A percentile compares a stretch with the other conserved stretches of the same genome.
Evolutionary conservation across 2,797 vertebrate genomes (phyloP).

Genomic region (Sebastes melanostomus): DNA sequence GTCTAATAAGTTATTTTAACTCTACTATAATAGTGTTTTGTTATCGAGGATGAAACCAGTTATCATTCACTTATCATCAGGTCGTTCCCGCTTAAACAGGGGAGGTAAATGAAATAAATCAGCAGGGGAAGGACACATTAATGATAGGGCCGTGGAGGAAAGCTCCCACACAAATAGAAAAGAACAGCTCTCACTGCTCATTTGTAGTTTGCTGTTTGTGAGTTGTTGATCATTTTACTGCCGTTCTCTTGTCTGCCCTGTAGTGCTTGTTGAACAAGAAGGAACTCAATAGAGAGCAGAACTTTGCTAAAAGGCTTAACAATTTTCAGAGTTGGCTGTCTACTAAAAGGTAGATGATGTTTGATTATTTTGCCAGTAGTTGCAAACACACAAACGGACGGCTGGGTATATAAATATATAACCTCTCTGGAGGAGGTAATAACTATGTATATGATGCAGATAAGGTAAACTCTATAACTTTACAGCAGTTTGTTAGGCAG

Average conservation of each 20-base stretch:
- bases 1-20: conserved; percentile 21
- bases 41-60: conserved; percentile 36
- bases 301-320: conserved; percentile 4
- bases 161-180: conserved; percentile 20
- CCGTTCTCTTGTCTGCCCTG: background rate
- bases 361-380: background rate
- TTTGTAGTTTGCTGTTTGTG: conserved; percentile 27
- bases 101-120: conserved; percentile 50
- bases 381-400: background rate
- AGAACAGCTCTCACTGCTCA: conserved; percentile 37
- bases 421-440: background rate
- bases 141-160: conserved; percentile 25
- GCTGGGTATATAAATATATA: background rate
- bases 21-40: conserved; percentile 21
- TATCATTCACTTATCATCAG: conserved; percentile 43
- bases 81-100: conserved; percentile 8
- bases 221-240: conserved; percentile 30
- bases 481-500: background rate
- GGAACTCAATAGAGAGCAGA: background rate
- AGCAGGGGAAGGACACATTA: conserved; percentile 34
- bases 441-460: background rate
- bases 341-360: background rate
- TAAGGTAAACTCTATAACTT: background rate
- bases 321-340: background rate
- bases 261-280: conserved; percentile 7